phyloP scores from a whole-genome alignment of 2,888 invertebrate genomes.

The Tineola bisselliella region DNA sequence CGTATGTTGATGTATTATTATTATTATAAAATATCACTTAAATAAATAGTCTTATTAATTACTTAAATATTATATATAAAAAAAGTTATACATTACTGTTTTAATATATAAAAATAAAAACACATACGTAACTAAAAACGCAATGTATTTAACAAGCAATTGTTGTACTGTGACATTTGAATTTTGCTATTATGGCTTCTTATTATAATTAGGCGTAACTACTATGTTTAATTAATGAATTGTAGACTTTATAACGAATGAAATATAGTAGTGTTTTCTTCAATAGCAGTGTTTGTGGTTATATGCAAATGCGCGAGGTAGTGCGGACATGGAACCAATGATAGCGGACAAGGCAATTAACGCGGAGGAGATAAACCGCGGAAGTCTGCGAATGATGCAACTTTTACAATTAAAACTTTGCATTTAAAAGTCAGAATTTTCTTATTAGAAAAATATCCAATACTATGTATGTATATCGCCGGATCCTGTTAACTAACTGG shows the following conservation, averaged over 20 bases:
- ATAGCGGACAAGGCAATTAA: slow-evolving; percentile 25
- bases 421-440: neutral
- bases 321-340: neutral
- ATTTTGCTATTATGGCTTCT: neutral
- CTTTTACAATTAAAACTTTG: slow-evolving; percentile 36
- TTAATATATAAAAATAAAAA: neutral
- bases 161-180: neutral
- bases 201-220: neutral
- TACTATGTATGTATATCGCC: too few relatives aligned
- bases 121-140: neutral
- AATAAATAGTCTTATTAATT: neutral
- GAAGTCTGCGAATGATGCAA: slow-evolving; percentile 34
- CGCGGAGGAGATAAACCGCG: slow-evolving; percentile 32
- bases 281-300: too few relatives aligned
- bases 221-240: neutral
- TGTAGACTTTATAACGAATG: neutral
- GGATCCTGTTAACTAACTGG: too few relatives aligned
- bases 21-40: neutral
- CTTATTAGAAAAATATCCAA: neutral
- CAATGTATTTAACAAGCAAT: neutral
- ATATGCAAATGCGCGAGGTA: too few relatives aligned
- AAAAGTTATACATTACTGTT: neutral
- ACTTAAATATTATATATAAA: too few relatives aligned
- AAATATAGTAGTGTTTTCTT: neutral
- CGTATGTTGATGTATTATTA: too few relatives aligned